Conservation (phyloP, 2,113 vertebrate species). For the Brachypodius melanocephalos region DNA sequence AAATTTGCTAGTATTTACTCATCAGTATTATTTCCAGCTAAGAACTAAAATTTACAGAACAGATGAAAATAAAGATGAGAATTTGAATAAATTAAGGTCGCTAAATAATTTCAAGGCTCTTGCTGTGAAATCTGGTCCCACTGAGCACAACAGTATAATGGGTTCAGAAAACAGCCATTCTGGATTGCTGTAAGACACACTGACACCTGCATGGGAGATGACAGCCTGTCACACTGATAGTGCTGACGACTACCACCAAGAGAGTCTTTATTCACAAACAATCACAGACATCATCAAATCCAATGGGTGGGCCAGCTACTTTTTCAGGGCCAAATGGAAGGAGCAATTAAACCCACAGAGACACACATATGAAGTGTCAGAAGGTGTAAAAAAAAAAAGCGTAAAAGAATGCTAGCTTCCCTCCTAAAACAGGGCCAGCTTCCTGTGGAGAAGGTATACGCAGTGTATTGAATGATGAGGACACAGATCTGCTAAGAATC, state of each 20-base stretch:
- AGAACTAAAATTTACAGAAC: not conserved
- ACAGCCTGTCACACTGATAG: not conserved
- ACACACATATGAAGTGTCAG: not conserved
- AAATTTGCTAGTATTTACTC: not conserved
- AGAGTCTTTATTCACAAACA: not conserved
- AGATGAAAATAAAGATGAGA: not conserved
- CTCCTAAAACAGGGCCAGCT: not conserved
- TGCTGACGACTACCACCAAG: not conserved
- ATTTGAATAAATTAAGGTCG: not conserved
- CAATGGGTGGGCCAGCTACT: not conserved
- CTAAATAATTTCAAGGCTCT: not conserved
- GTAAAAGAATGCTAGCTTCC: not conserved
- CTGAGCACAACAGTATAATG: not conserved
- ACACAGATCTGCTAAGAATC: not conserved
- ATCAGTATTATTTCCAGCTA: not conserved
- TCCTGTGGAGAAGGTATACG: not conserved
- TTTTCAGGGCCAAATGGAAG: not conserved
- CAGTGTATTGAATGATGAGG: not conserved
- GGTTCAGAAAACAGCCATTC: not conserved
- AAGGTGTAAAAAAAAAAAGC: not conserved
- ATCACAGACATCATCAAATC: conserved; percentile 28
- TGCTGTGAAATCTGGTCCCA: conserved; percentile 30
- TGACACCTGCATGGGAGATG: not conserved
- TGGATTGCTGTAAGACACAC: not conserved
- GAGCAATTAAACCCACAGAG: not conserved